phyloP scores from a whole-genome alignment of 2,113 vertebrate species.

The Elephas maximus region DNA sequence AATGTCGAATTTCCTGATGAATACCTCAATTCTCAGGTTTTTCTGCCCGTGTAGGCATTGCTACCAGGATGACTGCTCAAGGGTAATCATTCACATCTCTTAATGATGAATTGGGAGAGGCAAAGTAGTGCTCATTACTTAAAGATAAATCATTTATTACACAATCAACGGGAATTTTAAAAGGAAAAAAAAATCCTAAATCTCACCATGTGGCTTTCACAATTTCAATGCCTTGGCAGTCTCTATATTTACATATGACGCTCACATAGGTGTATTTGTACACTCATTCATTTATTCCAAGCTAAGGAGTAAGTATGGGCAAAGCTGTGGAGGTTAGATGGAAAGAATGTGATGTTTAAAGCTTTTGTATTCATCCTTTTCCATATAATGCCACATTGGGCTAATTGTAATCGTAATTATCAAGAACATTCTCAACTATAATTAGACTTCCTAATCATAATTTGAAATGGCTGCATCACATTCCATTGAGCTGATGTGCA shows the following conservation, averaged over 20 bases:
- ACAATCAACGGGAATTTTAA: slow-evolving; percentile 31
- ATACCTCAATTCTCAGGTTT: neutral
- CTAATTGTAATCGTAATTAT: slow-evolving; percentile 47
- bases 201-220: neutral
- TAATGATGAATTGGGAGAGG: neutral
- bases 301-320: neutral
- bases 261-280: slow-evolving; percentile 15
- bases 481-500: slow-evolving; percentile 2
- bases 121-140: neutral
- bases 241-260: neutral
- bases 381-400: slow-evolving; percentile 21
- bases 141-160: slow-evolving; percentile 56
- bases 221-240: neutral
- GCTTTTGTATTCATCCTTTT: slow-evolving; percentile 59
- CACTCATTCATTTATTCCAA: neutral
- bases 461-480: slow-evolving; percentile 48
- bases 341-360: slow-evolving; percentile 21
- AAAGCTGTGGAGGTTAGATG: neutral
- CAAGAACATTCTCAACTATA: slow-evolving; percentile 15
- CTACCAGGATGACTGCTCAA: neutral
- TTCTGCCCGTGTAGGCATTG: neutral
- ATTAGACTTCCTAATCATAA: slow-evolving; percentile 48
- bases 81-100: neutral
- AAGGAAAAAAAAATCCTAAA: slow-evolving; percentile 36
- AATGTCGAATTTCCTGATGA: slow-evolving; percentile 41